Evolutionary conservation across 2,797 vertebrate genomes (phyloP).

Genomic region (Podargus strigoides): DNA sequence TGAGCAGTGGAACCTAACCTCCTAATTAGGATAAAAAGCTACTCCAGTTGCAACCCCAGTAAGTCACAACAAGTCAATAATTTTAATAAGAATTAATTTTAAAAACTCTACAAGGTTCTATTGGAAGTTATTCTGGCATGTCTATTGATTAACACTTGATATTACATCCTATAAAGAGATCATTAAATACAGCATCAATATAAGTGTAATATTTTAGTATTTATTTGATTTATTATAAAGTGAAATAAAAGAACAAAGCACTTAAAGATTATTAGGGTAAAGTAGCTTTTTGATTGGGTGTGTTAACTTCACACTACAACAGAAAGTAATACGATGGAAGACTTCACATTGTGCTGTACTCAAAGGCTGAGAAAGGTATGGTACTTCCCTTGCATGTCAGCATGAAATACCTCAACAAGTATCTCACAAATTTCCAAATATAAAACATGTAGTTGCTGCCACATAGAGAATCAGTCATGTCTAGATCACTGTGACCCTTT

Average conservation of each 20-base stretch:
- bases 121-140: conserved; percentile 85
- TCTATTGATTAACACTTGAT: conserved; percentile 94
- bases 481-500: neutral
- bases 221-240: conserved; percentile 49
- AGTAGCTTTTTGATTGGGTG: neutral
- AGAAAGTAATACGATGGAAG: neutral
- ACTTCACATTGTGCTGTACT: neutral
- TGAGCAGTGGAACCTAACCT: conserved; percentile 73
- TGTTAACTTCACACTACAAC: neutral
- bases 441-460: neutral
- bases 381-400: neutral
- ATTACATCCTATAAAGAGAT: conserved; percentile 90
- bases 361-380: neutral
- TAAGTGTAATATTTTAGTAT: conserved; percentile 72
- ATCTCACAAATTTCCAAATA: neutral
- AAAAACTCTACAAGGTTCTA: conserved; percentile 86
- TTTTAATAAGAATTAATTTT: conserved; percentile 91
- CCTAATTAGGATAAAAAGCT: conserved; percentile 83
- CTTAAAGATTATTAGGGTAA: neutral
- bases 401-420: neutral
- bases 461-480: neutral
- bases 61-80: conserved; percentile 84
- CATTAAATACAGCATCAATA: conserved; percentile 86
- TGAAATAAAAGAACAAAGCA: neutral
- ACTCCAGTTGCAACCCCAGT: conserved; percentile 69